phyloP scores from a whole-genome alignment of 2,797 vertebrate genomes.

The Hippopotamyrus pictus region DNA sequence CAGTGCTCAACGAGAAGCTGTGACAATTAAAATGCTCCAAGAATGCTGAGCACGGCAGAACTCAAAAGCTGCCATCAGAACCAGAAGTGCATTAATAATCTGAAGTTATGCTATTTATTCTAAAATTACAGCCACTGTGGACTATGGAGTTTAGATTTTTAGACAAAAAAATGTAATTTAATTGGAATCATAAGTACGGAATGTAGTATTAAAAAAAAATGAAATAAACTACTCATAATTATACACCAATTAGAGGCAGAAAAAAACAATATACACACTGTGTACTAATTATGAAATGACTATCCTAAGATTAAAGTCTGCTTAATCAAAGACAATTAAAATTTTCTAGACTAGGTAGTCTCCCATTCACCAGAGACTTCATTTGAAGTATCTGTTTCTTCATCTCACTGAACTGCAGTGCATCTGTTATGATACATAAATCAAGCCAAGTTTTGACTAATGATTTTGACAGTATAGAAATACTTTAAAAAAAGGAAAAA shows the following conservation, averaged over 20 bases:
- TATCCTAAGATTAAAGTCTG: conserved; percentile 54
- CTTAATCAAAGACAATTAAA: conserved; percentile 56
- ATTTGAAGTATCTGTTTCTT: not conserved
- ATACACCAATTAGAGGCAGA: conserved; percentile 53
- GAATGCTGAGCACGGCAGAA: not conserved
- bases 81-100: not conserved
- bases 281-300: conserved; percentile 57
- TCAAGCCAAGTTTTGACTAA: not conserved
- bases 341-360: conserved; percentile 13
- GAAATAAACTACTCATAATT: conserved; percentile 35
- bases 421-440: conserved; percentile 13
- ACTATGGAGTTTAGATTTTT: conserved; percentile 3
- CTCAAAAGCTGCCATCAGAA: not conserved
- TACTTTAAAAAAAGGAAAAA: not conserved
- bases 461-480: conserved; percentile 8
- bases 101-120: conserved; percentile 3
- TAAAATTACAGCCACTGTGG: conserved; percentile 18
- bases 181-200: not conserved
- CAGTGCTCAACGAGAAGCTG: not conserved
- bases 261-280: conserved; percentile 48
- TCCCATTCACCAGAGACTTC: not conserved
- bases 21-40: not conserved
- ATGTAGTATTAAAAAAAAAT: conserved; percentile 1
- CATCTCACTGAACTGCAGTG: not conserved
- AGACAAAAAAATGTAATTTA: not conserved